Base-by-base conservation (phyloP, 1,140 invertebrate genomes). In the Orius insidiosus region DNA sequence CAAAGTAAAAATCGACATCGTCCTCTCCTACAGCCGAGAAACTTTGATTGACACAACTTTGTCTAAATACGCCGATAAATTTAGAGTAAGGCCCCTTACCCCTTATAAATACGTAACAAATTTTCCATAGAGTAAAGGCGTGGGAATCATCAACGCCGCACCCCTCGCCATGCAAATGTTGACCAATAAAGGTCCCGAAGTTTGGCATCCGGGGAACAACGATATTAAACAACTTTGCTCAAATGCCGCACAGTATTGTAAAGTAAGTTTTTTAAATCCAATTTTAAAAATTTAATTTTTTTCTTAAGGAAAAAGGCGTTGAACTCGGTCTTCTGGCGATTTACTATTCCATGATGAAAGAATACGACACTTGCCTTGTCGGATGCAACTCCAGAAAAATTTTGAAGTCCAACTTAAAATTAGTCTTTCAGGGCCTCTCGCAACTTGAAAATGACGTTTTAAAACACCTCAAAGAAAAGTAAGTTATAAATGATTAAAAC, bases 121-220 rank as follows among this genome's bases (percentile, higher is more conserved):
- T 36, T 36, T 36, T 36, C 35, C 4, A 54, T 63, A 88, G 78
- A 62, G 65, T 36, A 69, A 72, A 52, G 69, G 75, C 45, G 57
- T 94, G 8, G 88, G 81, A 15, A 65, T 94, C 11, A 76, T 94
- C 15, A 86, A 84, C 64, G 87, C 86, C 2, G 74, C 85, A 0
- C 68, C 75, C 2, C 74, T 81, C 13, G 76, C 72, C 1, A 80
- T 92, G 81, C 84, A 87, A 7, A 64, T 94, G 9, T 65, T 93
- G 13, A 79, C 82, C 7, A 79, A 76, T 60, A 56, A 58, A 32
- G 84, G 81, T 0, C 78, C 85, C 1, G 80, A 74, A 46, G 49
- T 55, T 1, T 95, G 89, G 89, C 89, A 95, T 67, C 83, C 84
- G 13, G 85, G 82, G 2, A 60, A 59, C 6, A 61, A 75, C 5